These are phyloP conservation scores for Leptatherina wallacei DNA, from an alignment of 2,797 vertebrate species.

Conservation along the genomic window DNA sequence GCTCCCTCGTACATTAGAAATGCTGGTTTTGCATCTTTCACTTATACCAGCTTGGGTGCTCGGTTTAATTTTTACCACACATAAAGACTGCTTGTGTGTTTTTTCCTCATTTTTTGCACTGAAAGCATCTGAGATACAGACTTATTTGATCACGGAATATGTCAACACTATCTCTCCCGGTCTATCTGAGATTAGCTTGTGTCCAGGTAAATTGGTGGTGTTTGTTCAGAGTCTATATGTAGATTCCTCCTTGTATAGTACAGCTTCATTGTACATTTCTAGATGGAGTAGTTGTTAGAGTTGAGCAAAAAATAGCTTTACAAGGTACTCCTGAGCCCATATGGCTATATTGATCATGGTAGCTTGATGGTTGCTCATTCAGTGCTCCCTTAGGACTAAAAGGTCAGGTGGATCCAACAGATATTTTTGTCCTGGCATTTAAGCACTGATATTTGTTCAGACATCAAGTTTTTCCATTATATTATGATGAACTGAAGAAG, in stretches of 20 bases:
- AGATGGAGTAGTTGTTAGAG: too few species aligned
- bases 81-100: neutral
- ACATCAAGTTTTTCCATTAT: neutral
- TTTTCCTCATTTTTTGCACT: neutral
- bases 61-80: neutral
- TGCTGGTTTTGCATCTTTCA: neutral
- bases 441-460: neutral
- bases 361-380: neutral
- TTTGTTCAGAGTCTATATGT: neutral
- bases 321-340: neutral
- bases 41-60: neutral
- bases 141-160: neutral
- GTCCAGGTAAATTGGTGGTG: neutral
- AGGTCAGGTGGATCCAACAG: neutral
- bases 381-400: neutral
- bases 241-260: neutral
- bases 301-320: neutral
- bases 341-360: slow-evolving; percentile 3
- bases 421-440: neutral
- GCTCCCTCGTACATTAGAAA: neutral
- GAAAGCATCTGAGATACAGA: neutral
- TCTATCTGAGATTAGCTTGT: neutral
- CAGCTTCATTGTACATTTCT: neutral
- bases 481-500: neutral
- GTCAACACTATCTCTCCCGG: neutral